Base-by-base conservation (phyloP, 2,113 vertebrate genomes). In the Anolis sagrei region DNA sequence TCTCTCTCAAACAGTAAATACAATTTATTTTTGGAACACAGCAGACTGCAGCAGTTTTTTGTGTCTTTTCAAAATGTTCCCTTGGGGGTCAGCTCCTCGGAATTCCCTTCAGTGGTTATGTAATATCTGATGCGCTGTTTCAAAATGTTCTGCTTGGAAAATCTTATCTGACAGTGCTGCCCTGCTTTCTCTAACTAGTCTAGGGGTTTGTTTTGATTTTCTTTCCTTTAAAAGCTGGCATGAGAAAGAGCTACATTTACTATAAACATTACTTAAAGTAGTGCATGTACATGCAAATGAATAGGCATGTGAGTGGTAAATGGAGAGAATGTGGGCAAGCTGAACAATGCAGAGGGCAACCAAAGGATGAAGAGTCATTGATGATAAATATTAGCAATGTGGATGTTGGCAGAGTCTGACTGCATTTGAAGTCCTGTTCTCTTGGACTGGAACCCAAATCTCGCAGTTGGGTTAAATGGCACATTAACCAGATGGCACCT, bases 401-500 rank as follows among this genome's bases (percentile, higher is more conserved):
- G 72, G 61, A 81, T 58, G 29, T 58, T 81, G 79, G 62, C 72
- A 81, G 70, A n/a, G 34, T 62, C n/a, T 16, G n/a, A 62, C 27
- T 76, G 73, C 58, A 5, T 32, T 76, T 23, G 48, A 44, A 29
- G 48, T 36, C 13, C 19, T 69, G 5, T 76, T 76, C 61, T 44
- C 34, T 69, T 76, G 61, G 79, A 62, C 7, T 66, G 79, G 54
- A 29, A 48, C 73, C 58, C 84, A 23, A 5, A 61, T 66, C 68
- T 74, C 64, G 69, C 64, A 62, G 68, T 39, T 74, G 32, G 77
- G 29, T 54, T 79, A 86, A 86, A 80, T 73, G 58, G 69, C 69
- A 66, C 51, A 80, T 80, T 80, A 80, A 64, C 84, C 84, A 86
- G 84, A 80, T 80, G 84, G 84, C 66, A 74, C 69, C 49, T 82